Conservation (phyloP, 2,113 vertebrate genomes). For the Pluvianellus socialis region DNA sequence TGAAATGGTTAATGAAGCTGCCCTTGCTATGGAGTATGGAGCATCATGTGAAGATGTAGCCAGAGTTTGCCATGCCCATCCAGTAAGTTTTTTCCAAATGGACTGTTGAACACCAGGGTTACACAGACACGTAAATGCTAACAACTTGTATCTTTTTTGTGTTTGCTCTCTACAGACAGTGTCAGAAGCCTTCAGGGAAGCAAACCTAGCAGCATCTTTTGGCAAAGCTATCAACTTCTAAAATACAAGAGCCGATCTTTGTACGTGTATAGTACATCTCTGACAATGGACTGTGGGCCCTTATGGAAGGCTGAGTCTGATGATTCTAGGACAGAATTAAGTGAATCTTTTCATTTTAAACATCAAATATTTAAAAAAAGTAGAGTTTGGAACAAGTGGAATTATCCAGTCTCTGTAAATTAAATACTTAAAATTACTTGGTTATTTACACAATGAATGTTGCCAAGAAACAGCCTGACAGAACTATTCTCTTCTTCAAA, state of each 20-base stretch:
- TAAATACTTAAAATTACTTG: slow-evolving; percentile 30
- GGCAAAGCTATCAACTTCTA: slow-evolving; percentile 99
- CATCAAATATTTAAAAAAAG: slow-evolving; percentile 61
- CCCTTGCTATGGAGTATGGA: slow-evolving; percentile 96
- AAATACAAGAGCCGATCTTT: slow-evolving; percentile 44
- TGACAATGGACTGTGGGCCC: slow-evolving; percentile 45
- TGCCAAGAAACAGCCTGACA: slow-evolving; percentile 14
- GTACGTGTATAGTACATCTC: slow-evolving; percentile 36
- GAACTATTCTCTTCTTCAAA: neutral
- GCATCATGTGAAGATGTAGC: slow-evolving; percentile 96
- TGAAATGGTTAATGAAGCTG: slow-evolving; percentile 96
- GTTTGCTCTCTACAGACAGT: slow-evolving; percentile 84
- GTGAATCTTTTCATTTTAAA: slow-evolving; percentile 46
- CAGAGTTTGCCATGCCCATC: slow-evolving; percentile 96
- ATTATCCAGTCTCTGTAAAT: slow-evolving; percentile 62
- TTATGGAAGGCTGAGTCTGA: slow-evolving; percentile 35
- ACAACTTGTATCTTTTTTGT: neutral
- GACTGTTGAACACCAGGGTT: neutral
- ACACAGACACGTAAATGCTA: neutral
- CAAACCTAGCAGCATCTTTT: slow-evolving; percentile 94
- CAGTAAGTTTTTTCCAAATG: slow-evolving; percentile 75
- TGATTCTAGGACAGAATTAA: slow-evolving; percentile 66
- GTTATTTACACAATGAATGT: slow-evolving; percentile 56
- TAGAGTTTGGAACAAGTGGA: slow-evolving; percentile 58
- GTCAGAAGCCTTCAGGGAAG: slow-evolving; percentile 99